Evolutionary conservation across 2,888 invertebrate species (phyloP).

Genomic region (Mystacides longicornis): DNA sequence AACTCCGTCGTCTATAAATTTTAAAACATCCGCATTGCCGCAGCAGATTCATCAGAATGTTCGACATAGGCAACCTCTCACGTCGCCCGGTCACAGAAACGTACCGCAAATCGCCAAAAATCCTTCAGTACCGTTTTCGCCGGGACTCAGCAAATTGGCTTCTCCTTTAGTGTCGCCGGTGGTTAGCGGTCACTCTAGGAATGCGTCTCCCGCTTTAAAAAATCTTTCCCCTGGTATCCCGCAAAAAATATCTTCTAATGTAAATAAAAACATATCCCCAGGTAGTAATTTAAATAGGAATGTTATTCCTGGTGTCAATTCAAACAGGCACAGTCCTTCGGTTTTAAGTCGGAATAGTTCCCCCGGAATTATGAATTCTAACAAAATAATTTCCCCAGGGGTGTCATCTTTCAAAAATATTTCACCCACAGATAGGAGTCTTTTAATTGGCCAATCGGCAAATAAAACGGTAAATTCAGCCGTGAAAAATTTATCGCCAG

Average conservation of each 20-base stretch:
- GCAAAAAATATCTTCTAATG: constrained; percentile 8
- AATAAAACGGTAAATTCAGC: constrained; percentile 4
- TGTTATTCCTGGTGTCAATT: constrained; percentile 8
- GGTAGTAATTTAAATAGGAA: constrained; percentile 2
- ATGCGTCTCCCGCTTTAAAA: neutral
- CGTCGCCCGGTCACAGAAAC: constrained; percentile 22
- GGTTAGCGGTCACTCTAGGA: neutral
- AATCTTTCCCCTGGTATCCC: constrained; percentile 5
- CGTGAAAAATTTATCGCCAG: constrained; percentile 21
- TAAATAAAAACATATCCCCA: constrained; percentile 3
- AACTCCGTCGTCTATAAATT: constrained; percentile 9
- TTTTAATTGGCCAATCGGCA: neutral
- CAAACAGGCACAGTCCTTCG: constrained; percentile 3
- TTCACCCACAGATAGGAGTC: constrained; percentile 6
- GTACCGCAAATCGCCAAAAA: neutral
- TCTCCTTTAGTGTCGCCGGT: constrained; percentile 1
- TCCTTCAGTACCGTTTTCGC: neutral
- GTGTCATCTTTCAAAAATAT: constrained; percentile 1
- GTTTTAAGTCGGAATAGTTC: constrained; percentile 5
- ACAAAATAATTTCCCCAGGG: constrained; percentile 12
- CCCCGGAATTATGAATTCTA: constrained; percentile 8
- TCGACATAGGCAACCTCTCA: constrained; percentile 18
- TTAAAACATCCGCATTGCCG: constrained; percentile 22
- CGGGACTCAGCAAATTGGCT: neutral
- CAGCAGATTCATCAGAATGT: constrained; percentile 21